Percentiles rank a stretch among this genome's conserved stretches.
These are phyloP conservation scores for Poecilia picta DNA, from an alignment of 2,797 vertebrate genomes.

Conservation along the genomic window DNA sequence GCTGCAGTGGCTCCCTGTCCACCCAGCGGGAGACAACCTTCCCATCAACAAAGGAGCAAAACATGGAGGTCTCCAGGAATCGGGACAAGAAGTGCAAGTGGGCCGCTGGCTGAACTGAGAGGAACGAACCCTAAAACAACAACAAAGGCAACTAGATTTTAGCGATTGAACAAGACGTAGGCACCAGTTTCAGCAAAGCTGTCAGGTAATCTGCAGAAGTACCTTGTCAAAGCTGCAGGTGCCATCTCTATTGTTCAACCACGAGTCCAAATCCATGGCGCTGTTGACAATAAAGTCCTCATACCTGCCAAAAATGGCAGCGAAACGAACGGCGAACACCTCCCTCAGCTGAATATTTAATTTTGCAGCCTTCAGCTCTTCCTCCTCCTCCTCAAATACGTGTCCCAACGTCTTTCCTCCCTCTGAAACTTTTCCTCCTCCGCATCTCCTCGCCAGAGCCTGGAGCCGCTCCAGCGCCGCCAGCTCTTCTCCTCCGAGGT, in stretches of 20 bases:
- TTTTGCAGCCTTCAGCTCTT: constrained; percentile 88
- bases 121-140: constrained; percentile 91
- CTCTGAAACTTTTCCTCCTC: constrained; percentile 64
- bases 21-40: constrained; percentile 98
- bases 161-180: neutral
- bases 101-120: constrained; percentile 91
- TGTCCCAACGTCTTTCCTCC: constrained; percentile 57
- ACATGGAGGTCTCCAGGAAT: constrained; percentile 99
- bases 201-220: constrained; percentile 33
- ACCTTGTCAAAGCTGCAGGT: constrained; percentile 98
- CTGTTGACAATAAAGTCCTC: constrained; percentile 96
- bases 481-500: constrained; percentile 86
- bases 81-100: constrained; percentile 95
- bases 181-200: neutral
- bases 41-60: constrained; percentile 96
- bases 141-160: neutral
- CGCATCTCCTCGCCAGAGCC: constrained; percentile 86
- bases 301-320: constrained; percentile 93
- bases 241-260: constrained; percentile 95
- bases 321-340: constrained; percentile 92
- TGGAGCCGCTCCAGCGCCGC: constrained; percentile 91
- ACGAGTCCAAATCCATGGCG: constrained; percentile 91
- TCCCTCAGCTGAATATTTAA: constrained; percentile 94
- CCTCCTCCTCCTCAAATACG: constrained; percentile 70
- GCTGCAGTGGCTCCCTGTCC: constrained; percentile 91